These are phyloP conservation scores for Tiaroga cobitis DNA, from an alignment of 2,797 vertebrate species.

Conservation along the genomic window DNA sequence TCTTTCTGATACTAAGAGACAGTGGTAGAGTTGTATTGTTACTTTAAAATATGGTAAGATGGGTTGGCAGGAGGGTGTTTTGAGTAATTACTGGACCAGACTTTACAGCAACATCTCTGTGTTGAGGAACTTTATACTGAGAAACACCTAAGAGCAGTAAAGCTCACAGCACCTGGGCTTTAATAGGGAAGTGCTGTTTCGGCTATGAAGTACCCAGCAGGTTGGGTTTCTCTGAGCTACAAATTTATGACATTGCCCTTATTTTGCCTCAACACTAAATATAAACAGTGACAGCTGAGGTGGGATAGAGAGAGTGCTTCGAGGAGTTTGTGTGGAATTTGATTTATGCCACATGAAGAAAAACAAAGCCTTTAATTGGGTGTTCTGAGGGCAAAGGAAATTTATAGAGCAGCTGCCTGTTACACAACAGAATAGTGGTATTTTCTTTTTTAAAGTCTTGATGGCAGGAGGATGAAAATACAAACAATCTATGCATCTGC, in stretches of 20 bases:
- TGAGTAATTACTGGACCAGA: conserved; percentile 53
- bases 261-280: conserved; percentile 69
- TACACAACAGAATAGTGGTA: conserved; percentile 45
- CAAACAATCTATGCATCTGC: conserved; percentile 30
- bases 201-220: conserved; percentile 59
- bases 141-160: conserved; percentile 38
- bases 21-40: background rate
- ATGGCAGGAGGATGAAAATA: conserved; percentile 25
- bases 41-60: background rate
- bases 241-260: conserved; percentile 65
- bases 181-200: conserved; percentile 18
- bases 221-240: conserved; percentile 62
- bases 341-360: conserved; percentile 70
- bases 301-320: conserved; percentile 63
- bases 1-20: background rate
- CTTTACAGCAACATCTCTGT: conserved; percentile 50
- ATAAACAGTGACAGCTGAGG: conserved; percentile 77
- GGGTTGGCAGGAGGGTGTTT: conserved; percentile 55
- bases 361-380: conserved; percentile 67
- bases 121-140: conserved; percentile 38
- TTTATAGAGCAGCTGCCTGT: conserved; percentile 64
- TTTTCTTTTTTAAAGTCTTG: conserved; percentile 53
- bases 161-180: conserved; percentile 51
- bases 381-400: conserved; percentile 54
- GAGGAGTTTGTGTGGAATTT: conserved; percentile 64